phyloP scores from a whole-genome alignment of 2,797 vertebrate genomes.

The Euthynnus affinis region DNA sequence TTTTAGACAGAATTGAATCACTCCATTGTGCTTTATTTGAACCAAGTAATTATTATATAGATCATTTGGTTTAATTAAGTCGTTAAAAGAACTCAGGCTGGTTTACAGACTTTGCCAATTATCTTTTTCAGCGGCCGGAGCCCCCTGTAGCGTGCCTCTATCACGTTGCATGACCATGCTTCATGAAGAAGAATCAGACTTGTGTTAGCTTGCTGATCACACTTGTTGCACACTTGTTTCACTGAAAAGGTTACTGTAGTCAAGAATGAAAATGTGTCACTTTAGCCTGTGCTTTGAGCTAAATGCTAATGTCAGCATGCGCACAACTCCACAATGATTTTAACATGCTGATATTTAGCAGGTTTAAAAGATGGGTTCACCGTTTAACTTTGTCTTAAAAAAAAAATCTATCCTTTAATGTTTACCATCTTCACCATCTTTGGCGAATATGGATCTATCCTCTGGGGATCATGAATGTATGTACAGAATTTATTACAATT shows the following conservation, averaged over 20 bases:
- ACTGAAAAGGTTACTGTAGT: neutral
- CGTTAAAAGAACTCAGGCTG: slow-evolving; percentile 54
- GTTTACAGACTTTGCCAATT: slow-evolving; percentile 39
- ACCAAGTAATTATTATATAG: slow-evolving; percentile 53
- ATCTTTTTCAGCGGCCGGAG: slow-evolving; percentile 5
- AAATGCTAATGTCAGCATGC: neutral
- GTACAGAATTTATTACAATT: too few relatives aligned
- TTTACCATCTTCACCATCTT: too few relatives aligned
- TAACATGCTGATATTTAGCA: too few relatives aligned
- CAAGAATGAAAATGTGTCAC: neutral
- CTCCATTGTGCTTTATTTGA: slow-evolving; percentile 20
- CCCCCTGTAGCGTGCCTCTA: neutral
- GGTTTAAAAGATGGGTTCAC: too few relatives aligned
- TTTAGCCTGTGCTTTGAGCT: neutral
- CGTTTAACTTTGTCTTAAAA: too few relatives aligned
- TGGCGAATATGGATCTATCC: too few relatives aligned
- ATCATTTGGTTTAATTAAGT: slow-evolving; percentile 56
- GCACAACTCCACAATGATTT: neutral
- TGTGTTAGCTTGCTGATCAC: neutral
- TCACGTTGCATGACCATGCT: neutral
- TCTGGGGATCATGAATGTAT: too few relatives aligned
- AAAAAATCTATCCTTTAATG: too few relatives aligned
- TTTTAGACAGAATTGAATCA: slow-evolving; percentile 43
- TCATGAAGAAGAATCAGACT: slow-evolving; percentile 1
- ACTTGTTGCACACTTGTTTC: neutral